phyloP scores from a whole-genome alignment of 2,888 invertebrate species.

The Ormyrus rosae region DNA sequence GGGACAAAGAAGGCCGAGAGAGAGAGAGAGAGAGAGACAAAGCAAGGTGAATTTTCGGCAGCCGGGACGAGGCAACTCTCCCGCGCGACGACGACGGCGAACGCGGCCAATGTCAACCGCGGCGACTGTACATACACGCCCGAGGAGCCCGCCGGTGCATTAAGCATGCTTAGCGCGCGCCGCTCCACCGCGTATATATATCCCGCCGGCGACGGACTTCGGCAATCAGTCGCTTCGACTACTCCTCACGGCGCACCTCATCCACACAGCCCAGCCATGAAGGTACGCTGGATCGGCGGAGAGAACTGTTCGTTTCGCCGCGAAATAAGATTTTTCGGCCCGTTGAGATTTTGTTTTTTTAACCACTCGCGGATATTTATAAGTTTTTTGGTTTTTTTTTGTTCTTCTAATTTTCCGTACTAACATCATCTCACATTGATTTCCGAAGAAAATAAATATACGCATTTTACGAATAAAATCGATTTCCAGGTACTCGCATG shows the following conservation, averaged over 20 bases:
- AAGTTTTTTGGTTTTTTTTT: no score
- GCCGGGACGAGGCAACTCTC: slow-evolving; percentile 19
- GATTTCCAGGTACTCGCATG: slow-evolving; percentile 71
- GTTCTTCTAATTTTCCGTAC: no score
- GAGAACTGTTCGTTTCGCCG: no score
- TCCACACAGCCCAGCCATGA: slow-evolving; percentile 38
- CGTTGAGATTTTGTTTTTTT: not conserved
- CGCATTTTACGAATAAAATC: no score
- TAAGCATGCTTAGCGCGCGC: slow-evolving; percentile 44
- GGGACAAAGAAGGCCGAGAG: not conserved
- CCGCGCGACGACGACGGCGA: not conserved
- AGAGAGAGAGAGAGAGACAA: not conserved
- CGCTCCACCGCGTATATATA: slow-evolving; percentile 67
- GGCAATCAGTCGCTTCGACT: slow-evolving; percentile 71
- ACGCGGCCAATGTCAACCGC: slow-evolving; percentile 49
- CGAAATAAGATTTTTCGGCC: no score
- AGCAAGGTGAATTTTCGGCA: slow-evolving; percentile 17
- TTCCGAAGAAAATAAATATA: no score
- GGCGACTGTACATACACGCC: not conserved
- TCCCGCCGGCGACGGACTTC: slow-evolving; percentile 61
- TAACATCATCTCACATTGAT: no score
- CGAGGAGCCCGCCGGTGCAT: not conserved
- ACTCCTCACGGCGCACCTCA: slow-evolving; percentile 44
- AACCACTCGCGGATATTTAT: no score
- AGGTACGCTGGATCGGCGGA: slow-evolving; percentile 29